These are phyloP conservation scores for Holacanthella duospinosa DNA, from an alignment of 2,888 invertebrate species.

Conservation along the genomic window DNA sequence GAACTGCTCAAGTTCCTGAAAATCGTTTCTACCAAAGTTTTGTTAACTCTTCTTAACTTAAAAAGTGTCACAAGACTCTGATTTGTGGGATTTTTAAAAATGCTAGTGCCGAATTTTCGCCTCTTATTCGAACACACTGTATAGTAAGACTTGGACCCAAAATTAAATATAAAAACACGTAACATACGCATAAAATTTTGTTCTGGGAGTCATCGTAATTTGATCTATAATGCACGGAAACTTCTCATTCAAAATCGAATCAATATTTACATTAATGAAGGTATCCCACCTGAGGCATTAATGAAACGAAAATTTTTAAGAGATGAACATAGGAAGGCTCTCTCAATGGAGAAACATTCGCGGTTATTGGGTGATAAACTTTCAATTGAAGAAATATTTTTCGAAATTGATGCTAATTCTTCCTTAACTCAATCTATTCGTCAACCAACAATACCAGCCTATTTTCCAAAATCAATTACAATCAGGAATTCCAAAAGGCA, in stretches of 20 bases:
- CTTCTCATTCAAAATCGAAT: background rate
- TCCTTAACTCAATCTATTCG: too few species aligned
- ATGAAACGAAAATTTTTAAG: background rate
- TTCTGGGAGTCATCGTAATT: background rate
- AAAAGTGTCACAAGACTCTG: too few species aligned
- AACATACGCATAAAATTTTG: background rate
- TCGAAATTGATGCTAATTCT: too few species aligned
- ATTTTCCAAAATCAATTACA: too few species aligned
- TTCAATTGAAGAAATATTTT: background rate
- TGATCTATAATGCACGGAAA: background rate
- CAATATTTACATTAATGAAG: background rate
- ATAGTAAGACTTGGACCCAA: background rate
- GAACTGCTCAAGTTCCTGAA: too few species aligned
- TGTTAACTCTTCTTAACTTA: too few species aligned
- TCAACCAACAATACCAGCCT: too few species aligned
- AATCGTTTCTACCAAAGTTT: too few species aligned
- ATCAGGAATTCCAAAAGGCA: too few species aligned
- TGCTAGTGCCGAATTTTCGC: too few species aligned
- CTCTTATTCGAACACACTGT: too few species aligned
- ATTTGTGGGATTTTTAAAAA: too few species aligned
- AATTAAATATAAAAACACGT: background rate
- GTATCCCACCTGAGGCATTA: background rate
- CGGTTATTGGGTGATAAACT: background rate
- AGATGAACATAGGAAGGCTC: background rate
- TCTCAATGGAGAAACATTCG: background rate